phyloP scores from a whole-genome alignment of 2,797 vertebrate genomes.

The Momotus momota region DNA sequence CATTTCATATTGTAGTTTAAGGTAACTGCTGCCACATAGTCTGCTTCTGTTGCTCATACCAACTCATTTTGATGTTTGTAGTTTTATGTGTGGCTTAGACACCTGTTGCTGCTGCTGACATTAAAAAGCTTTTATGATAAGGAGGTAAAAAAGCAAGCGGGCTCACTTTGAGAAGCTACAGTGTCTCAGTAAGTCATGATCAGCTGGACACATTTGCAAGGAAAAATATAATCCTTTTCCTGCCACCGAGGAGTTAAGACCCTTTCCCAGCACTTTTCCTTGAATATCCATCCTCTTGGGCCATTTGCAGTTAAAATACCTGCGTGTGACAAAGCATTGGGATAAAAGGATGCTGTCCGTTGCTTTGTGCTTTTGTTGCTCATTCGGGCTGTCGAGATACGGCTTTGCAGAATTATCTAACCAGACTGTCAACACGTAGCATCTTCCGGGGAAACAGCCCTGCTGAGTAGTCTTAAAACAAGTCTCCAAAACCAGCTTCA shows the following conservation, averaged over 20 bases:
- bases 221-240: background rate
- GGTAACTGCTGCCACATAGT: background rate
- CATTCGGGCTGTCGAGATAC: background rate
- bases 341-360: conserved; percentile 44
- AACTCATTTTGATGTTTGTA: background rate
- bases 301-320: conserved; percentile 45
- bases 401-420: background rate
- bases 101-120: background rate
- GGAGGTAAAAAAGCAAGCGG: background rate
- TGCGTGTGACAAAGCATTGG: conserved; percentile 35
- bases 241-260: background rate
- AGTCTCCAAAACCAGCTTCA: background rate
- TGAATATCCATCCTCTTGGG: conserved; percentile 33
- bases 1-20: background rate
- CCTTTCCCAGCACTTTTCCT: background rate
- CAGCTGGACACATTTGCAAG: background rate
- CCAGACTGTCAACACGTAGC: background rate
- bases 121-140: background rate
- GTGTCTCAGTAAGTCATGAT: background rate
- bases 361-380: conserved; percentile 47
- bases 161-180: background rate
- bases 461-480: background rate
- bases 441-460: background rate
- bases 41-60: background rate
- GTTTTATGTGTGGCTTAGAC: background rate